Percentiles rank a stretch among this genome's conserved stretches.
Conservation (phyloP, 2,888 invertebrate species). For the Nineta flava region DNA sequence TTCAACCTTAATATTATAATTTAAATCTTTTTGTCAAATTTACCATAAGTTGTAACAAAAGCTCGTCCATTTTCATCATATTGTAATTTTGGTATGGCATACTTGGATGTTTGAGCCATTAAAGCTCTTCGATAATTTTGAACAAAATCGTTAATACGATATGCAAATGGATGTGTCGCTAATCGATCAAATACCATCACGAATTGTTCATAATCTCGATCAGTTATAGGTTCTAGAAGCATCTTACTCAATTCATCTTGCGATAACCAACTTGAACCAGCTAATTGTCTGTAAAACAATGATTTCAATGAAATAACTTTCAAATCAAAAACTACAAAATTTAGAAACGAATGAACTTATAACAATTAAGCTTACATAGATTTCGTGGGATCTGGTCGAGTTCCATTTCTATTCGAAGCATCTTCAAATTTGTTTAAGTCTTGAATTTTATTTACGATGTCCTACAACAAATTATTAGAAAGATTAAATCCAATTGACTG, state of each 20-base stretch:
- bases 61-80: conserved; percentile 55
- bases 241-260: conserved; percentile 46
- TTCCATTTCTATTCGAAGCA: conserved; percentile 44
- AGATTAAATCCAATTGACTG: conserved; percentile 61
- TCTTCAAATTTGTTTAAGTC: conserved; percentile 55
- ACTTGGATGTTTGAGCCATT: conserved; percentile 36
- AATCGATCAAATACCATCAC: conserved; percentile 55
- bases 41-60: conserved; percentile 53
- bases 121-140: conserved; percentile 48
- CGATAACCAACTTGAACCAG: conserved; percentile 46
- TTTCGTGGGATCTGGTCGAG: conserved; percentile 40
- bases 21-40: conserved; percentile 8
- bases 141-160: conserved; percentile 54
- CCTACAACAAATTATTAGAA: conserved; percentile 43
- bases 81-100: conserved; percentile 48
- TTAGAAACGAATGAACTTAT: neutral
- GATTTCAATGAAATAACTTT: conserved; percentile 4
- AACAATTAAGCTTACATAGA: conserved; percentile 31
- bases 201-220: conserved; percentile 57
- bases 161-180: conserved; percentile 51
- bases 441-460: conserved; percentile 52
- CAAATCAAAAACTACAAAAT: conserved; percentile 4
- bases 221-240: conserved; percentile 50
- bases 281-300: conserved; percentile 29
- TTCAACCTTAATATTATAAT: too few relatives aligned